Evolutionary conservation across 2,888 invertebrate genomes (phyloP).

Genomic region (Zygogramma bicolorata): DNA sequence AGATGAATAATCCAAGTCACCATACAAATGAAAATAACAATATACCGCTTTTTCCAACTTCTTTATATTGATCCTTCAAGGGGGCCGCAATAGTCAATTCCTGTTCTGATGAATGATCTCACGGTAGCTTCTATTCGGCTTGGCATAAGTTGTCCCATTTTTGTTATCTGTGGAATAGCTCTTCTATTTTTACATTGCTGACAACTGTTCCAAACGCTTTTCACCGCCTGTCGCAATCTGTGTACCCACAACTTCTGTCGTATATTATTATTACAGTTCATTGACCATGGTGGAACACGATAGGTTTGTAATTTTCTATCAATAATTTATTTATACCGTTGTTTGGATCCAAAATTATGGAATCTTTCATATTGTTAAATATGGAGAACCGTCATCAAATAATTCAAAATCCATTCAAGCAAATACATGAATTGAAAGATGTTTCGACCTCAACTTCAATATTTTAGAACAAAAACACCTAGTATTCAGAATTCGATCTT

Average conservation of each 20-base stretch:
- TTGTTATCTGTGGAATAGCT: not conserved
- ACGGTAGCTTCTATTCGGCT: conserved; percentile 12
- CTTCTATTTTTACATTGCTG: conserved; percentile 11
- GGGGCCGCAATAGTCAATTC: conserved; percentile 31
- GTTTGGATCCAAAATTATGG: not conserved
- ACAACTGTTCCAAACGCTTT: conserved; percentile 13
- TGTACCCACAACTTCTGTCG: conserved; percentile 26
- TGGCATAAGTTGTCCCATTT: conserved; percentile 22
- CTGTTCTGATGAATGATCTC: conserved; percentile 25
- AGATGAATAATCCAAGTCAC: conserved; percentile 11
- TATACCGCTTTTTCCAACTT: conserved; percentile 17
- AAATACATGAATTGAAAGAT: too few relatives aligned
- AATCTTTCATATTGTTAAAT: too few relatives aligned
- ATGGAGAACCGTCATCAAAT: too few relatives aligned
- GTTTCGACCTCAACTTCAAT: too few relatives aligned
- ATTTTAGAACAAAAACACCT: too few relatives aligned
- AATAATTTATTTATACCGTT: conserved; percentile 21
- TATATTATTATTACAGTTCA: conserved; percentile 14
- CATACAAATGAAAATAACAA: conserved; percentile 23
- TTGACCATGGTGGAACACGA: conserved; percentile 21
- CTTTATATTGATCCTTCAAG: not conserved
- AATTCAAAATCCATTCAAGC: too few relatives aligned
- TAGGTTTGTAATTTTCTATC: conserved; percentile 25
- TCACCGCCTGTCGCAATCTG: conserved; percentile 24
- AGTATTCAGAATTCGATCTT: too few relatives aligned